These are phyloP conservation scores for Bucco capensis DNA, from an alignment of 2,113 vertebrate genomes.

Conservation along the genomic window DNA sequence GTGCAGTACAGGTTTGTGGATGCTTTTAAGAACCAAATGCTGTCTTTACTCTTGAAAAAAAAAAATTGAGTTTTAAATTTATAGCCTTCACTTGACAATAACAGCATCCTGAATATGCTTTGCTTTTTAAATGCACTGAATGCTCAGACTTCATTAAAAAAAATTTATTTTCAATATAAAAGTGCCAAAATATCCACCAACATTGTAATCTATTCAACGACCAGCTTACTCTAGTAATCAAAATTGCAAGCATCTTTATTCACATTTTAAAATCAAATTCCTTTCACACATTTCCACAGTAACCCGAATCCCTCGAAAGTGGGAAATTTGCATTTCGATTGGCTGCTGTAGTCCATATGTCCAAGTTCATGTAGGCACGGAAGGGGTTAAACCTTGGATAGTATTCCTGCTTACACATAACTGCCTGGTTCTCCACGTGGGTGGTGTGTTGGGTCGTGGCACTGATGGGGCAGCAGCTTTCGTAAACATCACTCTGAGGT, in stretches of 20 bases:
- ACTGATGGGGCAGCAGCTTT: slow-evolving; percentile 83
- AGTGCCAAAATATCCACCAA: slow-evolving; percentile 86
- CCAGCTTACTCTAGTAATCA: slow-evolving; percentile 78
- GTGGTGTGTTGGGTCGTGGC: slow-evolving; percentile 79
- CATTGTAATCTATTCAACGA: slow-evolving; percentile 75
- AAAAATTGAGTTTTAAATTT: neutral
- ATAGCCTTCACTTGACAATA: neutral
- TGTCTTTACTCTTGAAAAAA: neutral
- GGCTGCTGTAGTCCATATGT: slow-evolving; percentile 95
- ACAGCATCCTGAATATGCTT: neutral
- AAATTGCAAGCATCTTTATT: slow-evolving; percentile 83
- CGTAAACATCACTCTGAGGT: slow-evolving; percentile 89
- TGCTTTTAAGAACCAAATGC: neutral
- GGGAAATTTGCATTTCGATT: slow-evolving; percentile 90
- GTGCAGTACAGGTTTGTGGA: neutral
- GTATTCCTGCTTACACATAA: slow-evolving; percentile 83
- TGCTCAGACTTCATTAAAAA: slow-evolving; percentile 71
- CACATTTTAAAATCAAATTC: slow-evolving; percentile 75
- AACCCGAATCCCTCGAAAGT: slow-evolving; percentile 91
- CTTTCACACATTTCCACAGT: slow-evolving; percentile 90
- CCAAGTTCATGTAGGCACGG: slow-evolving; percentile 96
- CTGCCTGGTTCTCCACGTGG: slow-evolving; percentile 82
- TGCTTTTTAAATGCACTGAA: slow-evolving; percentile 51
- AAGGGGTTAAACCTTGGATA: slow-evolving; percentile 94
- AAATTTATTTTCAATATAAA: slow-evolving; percentile 85